phyloP scores from a whole-genome alignment of 2,113 vertebrate genomes.

The Pseudorectes ferrugineus region DNA sequence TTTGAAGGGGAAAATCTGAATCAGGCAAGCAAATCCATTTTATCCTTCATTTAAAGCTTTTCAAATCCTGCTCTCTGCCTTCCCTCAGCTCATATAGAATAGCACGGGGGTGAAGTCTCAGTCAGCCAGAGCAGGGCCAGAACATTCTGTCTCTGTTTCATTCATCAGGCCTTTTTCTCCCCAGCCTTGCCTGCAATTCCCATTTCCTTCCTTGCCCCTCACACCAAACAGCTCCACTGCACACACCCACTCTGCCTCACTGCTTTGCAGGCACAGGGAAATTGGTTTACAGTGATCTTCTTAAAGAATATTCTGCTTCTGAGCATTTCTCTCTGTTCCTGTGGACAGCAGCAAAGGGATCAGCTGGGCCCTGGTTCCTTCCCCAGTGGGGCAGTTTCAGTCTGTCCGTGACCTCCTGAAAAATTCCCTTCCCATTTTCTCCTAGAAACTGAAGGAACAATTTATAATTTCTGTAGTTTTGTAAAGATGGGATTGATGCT shows the following conservation, averaged over 20 bases:
- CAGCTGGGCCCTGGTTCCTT: not conserved
- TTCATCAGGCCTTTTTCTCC: not conserved
- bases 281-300: not conserved
- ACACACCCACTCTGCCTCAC: not conserved
- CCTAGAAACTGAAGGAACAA: not conserved
- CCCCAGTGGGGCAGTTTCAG: not conserved
- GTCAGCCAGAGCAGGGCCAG: not conserved
- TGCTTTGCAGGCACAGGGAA: not conserved
- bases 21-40: not conserved
- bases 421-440: not conserved
- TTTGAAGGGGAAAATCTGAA: not conserved
- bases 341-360: not conserved
- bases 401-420: not conserved
- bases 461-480: not conserved
- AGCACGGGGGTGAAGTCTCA: not conserved
- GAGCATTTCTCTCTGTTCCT: not conserved
- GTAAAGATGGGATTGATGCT: not conserved
- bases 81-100: not conserved
- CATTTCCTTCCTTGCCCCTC: conserved; percentile 28
- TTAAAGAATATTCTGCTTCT: not conserved
- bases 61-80: not conserved
- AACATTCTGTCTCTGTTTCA: not conserved
- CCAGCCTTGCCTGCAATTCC: conserved; percentile 22
- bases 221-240: not conserved
- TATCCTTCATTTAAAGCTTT: not conserved